A percentile compares a stretch with the other conserved stretches of the same genome.
Conservation (phyloP, 2,888 invertebrate species). For the Chaetogeoica ovagalla region DNA sequence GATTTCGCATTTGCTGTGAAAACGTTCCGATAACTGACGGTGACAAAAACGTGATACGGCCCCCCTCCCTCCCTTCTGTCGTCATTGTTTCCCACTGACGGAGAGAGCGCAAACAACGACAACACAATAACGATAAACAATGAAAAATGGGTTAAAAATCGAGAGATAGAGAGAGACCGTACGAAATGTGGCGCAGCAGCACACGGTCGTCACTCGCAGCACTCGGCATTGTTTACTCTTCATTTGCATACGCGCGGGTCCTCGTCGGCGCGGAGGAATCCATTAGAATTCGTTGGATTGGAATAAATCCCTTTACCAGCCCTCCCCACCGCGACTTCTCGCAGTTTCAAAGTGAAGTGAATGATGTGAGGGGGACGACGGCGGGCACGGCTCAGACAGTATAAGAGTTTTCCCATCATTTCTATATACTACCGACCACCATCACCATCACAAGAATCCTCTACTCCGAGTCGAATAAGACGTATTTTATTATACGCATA, state of each 20-base stretch:
- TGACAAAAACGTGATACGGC: too few relatives aligned
- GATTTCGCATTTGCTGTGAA: not conserved
- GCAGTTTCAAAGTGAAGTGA: not conserved
- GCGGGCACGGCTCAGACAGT: too few relatives aligned
- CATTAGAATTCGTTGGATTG: conserved; percentile 41
- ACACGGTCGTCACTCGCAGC: not conserved
- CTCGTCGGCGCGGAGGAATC: not conserved
- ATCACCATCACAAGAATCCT: not conserved
- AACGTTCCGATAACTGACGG: not conserved
- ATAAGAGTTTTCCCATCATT: too few relatives aligned
- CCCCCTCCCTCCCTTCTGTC: too few relatives aligned
- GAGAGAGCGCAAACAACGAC: not conserved
- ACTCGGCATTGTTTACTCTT: conserved; percentile 19
- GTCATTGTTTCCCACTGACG: not conserved
- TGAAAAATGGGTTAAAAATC: conserved; percentile 43
- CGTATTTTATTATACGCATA: too few relatives aligned
- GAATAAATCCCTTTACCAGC: conserved; percentile 36
- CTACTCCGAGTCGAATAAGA: conserved; percentile 13
- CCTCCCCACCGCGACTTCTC: not conserved
- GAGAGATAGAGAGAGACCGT: conserved; percentile 7
- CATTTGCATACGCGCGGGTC: conserved; percentile 32
- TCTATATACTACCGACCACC: too few relatives aligned
- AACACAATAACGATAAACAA: not conserved
- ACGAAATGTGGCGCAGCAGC: conserved; percentile 6
- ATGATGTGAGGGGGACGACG: too few relatives aligned